A percentile compares a stretch with the other conserved stretches of the same genome.
Evolutionary conservation across 1,140 invertebrate species (phyloP).

Genomic region (Nixonia krombeini): DNA sequence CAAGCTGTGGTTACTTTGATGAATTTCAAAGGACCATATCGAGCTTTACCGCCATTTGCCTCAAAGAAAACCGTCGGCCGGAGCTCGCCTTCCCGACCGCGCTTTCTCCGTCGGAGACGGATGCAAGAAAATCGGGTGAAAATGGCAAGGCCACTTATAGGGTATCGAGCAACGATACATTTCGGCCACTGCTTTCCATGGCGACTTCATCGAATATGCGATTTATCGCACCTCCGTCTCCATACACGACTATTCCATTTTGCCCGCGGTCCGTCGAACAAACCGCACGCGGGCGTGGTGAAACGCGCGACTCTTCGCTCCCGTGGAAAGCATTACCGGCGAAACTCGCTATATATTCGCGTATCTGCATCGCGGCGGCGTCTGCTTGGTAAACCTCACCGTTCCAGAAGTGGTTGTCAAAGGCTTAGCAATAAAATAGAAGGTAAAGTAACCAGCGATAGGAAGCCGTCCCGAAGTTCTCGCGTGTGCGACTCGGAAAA

Average conservation of each 20-base stretch:
- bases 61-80: conserved; percentile 21
- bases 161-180: conserved; percentile 7
- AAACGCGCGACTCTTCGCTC: too few relatives aligned
- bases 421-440: conserved; percentile 4
- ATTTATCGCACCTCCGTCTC: too few relatives aligned
- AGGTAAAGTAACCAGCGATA: conserved; percentile 17
- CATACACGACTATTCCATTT: too few relatives aligned
- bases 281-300: too few relatives aligned
- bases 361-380: too few relatives aligned
- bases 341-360: too few relatives aligned
- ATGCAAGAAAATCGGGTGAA: conserved; percentile 9
- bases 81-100: conserved; percentile 13
- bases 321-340: too few relatives aligned
- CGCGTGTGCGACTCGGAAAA: conserved; percentile 49
- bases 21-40: conserved; percentile 19
- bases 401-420: too few relatives aligned
- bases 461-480: conserved; percentile 27
- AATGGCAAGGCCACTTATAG: conserved; percentile 13
- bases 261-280: too few relatives aligned
- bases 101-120: conserved; percentile 11
- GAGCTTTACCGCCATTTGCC: conserved; percentile 15
- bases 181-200: neutral
- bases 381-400: too few relatives aligned
- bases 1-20: conserved; percentile 17
- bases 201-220: too few relatives aligned